Base-by-base conservation (phyloP, 2,113 vertebrate genomes). In the Gallinago undulata region DNA sequence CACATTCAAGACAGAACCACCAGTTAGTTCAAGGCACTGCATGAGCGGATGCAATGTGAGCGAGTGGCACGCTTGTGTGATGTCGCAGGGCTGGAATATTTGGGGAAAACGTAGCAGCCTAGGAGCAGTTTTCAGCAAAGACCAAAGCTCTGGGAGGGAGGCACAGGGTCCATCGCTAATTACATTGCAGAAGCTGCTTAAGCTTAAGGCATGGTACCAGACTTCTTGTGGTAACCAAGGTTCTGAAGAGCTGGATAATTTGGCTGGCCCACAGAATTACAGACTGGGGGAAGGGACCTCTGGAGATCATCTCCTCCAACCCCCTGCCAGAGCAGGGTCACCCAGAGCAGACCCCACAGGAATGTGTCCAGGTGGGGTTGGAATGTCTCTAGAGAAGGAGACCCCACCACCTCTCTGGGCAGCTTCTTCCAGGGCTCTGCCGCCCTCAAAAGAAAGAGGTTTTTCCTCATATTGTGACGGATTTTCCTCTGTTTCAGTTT, bases 21-120 rank as follows among this genome's bases (percentile, higher is more conserved):
- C n/a, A 2, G 27, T 17, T 7, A 3, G 33, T 9, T 48, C 11
- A 25, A 19, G 21, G 74, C 25, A 59, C 1, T 0, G 2, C 9
- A 21, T 0, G 13, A 35, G 30, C 39, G 17, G 7, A 2, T 1
- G 9, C 11, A 10, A n/a, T 1, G 24, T 3, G 5, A 39, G 35
- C 0, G 16, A 59, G 21, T 0, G 3, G 7, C 7, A 18, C 0
- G 1, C 5, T 41, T 17, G 0, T 0, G 11, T 1, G 9, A 6
- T 22, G 31, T 1, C 5, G 24, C 33, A 10, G 56, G 19, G 55
- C 63, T 56, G 31, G 2, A 21, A 13, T 1, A 17, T 4, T 2
- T 6, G 25, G 39, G 37, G 33, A 0, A 50, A 68, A 59, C 0
- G 5, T 8, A 57, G 50, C 41, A 48, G 39, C 13, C 1, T 0